Evolutionary conservation across 1,140 invertebrate species (phyloP).

Genomic region (Macrotrachela quadricornifera): DNA sequence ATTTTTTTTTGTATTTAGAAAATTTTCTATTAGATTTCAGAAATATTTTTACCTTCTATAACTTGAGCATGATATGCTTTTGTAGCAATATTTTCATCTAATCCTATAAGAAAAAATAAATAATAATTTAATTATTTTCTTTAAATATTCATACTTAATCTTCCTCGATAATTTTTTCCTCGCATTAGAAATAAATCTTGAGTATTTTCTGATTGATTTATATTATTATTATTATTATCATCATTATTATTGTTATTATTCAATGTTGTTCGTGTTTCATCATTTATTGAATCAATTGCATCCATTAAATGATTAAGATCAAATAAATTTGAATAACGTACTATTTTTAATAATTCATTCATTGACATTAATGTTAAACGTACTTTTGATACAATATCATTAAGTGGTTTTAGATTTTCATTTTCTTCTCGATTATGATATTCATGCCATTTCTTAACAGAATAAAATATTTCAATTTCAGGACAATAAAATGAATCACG

Average conservation of each 20-base stretch:
- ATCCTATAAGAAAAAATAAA: too few species aligned
- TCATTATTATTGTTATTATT: too few species aligned
- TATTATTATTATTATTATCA: too few species aligned
- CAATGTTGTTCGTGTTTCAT: too few species aligned
- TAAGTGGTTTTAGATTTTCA: constrained; percentile 9
- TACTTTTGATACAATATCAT: constrained; percentile 33
- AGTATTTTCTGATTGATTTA: too few species aligned
- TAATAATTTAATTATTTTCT: too few species aligned
- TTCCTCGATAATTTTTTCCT: too few species aligned
- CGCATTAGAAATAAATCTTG: too few species aligned
- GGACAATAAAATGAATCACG: constrained; percentile 82
- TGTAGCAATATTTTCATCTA: constrained; percentile 69
- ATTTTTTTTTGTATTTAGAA: too few species aligned
- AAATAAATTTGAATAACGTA: constrained; percentile 60
- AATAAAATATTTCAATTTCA: constrained; percentile 79
- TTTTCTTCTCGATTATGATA: constrained; percentile 44
- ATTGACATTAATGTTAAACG: constrained; percentile 65
- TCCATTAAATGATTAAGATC: constrained; percentile 71
- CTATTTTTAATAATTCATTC: constrained; percentile 60
- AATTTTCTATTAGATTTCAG: too few species aligned
- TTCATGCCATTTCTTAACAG: constrained; percentile 61
- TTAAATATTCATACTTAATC: too few species aligned
- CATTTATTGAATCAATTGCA: constrained; percentile 41
- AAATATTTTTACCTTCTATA: constrained; percentile 12
- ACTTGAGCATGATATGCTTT: constrained; percentile 46